Base-by-base conservation (phyloP, 2,888 invertebrate species). In the Pseudococcus viburni region DNA sequence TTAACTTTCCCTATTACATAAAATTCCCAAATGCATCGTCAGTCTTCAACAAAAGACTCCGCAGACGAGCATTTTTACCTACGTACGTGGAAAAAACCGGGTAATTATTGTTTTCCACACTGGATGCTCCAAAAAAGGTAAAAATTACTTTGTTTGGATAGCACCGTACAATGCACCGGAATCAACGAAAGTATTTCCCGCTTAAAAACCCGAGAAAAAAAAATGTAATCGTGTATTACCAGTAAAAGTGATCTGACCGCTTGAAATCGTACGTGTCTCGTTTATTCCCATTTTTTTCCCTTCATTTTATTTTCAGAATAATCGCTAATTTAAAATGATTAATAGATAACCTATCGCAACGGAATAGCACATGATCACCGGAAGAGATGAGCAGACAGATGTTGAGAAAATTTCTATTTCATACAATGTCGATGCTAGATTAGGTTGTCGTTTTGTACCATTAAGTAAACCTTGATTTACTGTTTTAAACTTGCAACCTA, bases 241-340 rank as follows among this genome's bases (percentile, higher is more conserved):
- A 33, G 86, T 86, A 86, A 86, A 86, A 86, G 86, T 86, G 86
- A 86, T 64, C 86, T 86, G 86, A 86, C 86, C 86, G 39, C 86
- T 86, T 22, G 42, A 86, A 59, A 59, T 17, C 64, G 64, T 86
- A 86, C 85, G 85, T 85, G 85, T 85, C 85, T 86, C 68, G 86
- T 86, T 86, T 86, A 86, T 80, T 80, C 80, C 33, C n/a, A 19
- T 80, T 42, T 42, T 80, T 80, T 86, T 55, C 64, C 68, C 26
- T 86, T 86, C 86, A 59, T 80, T 80, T 80, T 86, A 86, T 86
- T 86, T 86, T 86, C 86, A 59, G 86, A 86, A 86, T 86, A 86
- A 86, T 86, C 64, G 86, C 64, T 86, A 86, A 86, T 86, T 86
- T 86, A 86, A 86, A 86, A 86, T 86, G 86, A 86, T 86, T 86